phyloP scores from a whole-genome alignment of 2,797 vertebrate genomes.

The Pachyuromys duprasi region DNA sequence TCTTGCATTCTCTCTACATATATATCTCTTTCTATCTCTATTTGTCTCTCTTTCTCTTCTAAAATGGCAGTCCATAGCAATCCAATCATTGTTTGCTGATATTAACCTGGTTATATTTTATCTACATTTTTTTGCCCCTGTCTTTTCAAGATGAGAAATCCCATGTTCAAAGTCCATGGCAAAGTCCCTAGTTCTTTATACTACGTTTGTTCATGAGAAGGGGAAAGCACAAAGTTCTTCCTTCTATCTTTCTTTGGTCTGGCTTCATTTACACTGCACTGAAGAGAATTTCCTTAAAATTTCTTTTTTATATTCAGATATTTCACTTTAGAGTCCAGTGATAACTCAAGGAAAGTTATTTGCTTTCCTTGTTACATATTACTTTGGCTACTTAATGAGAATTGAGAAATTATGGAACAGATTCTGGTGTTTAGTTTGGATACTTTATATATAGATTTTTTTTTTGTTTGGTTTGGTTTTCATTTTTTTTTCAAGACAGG shows the following conservation, averaged over 20 bases:
- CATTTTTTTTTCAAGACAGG: too few relatives aligned
- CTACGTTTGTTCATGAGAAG: not conserved
- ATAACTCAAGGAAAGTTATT: not conserved
- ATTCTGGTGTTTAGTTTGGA: not conserved
- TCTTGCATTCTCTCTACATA: not conserved
- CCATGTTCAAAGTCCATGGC: not conserved
- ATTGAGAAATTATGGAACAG: not conserved
- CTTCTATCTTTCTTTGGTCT: not conserved
- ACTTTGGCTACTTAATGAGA: not conserved
- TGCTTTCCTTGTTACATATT: not conserved
- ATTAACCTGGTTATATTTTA: not conserved
- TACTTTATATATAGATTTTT: not conserved
- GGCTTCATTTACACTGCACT: not conserved
- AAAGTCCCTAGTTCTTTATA: not conserved
- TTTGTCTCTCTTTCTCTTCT: not conserved
- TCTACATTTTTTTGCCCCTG: not conserved
- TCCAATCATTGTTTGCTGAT: not conserved
- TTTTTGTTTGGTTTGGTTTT: too few relatives aligned
- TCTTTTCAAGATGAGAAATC: not conserved
- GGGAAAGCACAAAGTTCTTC: not conserved
- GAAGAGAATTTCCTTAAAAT: not conserved
- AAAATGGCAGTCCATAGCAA: not conserved
- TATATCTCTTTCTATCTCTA: too few relatives aligned
- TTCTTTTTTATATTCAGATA: not conserved
- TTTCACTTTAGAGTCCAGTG: not conserved